Percentiles rank a stretch among this genome's conserved stretches.
phyloP scores from a whole-genome alignment of 2,888 invertebrate genomes.

The Drosophila multiciliata region DNA sequence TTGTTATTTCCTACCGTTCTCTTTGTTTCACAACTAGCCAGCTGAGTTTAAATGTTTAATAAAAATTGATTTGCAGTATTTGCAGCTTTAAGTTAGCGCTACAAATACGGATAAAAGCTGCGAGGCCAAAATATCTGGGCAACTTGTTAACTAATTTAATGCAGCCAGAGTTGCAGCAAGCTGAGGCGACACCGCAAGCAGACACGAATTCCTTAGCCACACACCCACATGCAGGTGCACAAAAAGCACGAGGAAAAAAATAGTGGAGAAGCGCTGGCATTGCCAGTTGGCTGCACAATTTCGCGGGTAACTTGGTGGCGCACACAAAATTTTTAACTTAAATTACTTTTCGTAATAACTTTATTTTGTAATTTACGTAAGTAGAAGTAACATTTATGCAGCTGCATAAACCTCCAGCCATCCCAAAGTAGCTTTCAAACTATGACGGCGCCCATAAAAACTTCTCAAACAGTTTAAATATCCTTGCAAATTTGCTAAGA shows the following conservation, averaged over 20 bases:
- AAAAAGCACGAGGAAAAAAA: constrained; percentile 3
- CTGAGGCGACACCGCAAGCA: constrained; percentile 49
- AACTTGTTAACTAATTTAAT: constrained; percentile 74
- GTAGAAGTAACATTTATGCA: constrained; percentile 79
- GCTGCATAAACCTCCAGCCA: constrained; percentile 71
- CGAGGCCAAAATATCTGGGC: constrained; percentile 47
- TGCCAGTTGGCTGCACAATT: constrained; percentile 75
- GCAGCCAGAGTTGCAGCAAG: constrained; percentile 18
- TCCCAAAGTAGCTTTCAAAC: constrained; percentile 73
- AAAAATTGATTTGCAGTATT: constrained; percentile 61
- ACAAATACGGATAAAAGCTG: constrained; percentile 27
- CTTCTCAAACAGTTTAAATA: constrained; percentile 63
- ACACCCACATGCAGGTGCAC: constrained; percentile 36
- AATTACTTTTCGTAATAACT: constrained; percentile 79
- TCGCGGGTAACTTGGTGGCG: constrained; percentile 58
- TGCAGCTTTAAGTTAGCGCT: constrained; percentile 63
- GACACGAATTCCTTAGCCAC: constrained; percentile 46
- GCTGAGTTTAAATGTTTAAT: constrained; percentile 49
- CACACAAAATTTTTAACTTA: constrained; percentile 75
- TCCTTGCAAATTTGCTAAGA: constrained; percentile 71
- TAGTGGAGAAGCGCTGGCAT: constrained; percentile 34
- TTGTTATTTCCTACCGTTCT: constrained; percentile 12
- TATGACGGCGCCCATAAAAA: constrained; percentile 76
- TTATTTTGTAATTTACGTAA: constrained; percentile 79
- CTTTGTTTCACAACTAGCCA: constrained; percentile 8